These are phyloP conservation scores for Hippasteria phrygiana DNA, from an alignment of 53 echinoderm and acorn worm genomes.

Conservation along the genomic window DNA sequence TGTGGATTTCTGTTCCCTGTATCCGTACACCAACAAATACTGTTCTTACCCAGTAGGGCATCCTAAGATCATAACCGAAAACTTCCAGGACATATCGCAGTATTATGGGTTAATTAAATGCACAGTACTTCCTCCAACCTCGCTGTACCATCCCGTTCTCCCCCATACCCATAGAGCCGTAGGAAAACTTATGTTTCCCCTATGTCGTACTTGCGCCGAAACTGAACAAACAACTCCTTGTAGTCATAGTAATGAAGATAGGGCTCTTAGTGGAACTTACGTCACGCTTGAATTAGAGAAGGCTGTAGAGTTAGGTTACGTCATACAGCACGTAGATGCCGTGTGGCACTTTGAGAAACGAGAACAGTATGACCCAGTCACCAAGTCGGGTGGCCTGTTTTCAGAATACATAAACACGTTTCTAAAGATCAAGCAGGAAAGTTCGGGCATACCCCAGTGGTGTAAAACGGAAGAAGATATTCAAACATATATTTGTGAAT, in stretches of 20 bases:
- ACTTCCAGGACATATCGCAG: slow-evolving; percentile 8
- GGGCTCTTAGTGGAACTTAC: slow-evolving; percentile 60
- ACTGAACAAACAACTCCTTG: slow-evolving; percentile 48
- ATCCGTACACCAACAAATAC: slow-evolving; percentile 52
- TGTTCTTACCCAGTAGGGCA: slow-evolving; percentile 37
- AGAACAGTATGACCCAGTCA: slow-evolving; percentile 38
- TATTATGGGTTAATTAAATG: slow-evolving; percentile 57
- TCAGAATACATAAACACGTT: slow-evolving; percentile 74
- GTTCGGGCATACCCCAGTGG: slow-evolving; percentile 69
- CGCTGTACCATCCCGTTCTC: slow-evolving; percentile 28
- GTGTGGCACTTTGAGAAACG: slow-evolving; percentile 77
- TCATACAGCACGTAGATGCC: slow-evolving; percentile 38
- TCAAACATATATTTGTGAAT: slow-evolving; percentile 50
- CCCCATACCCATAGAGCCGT: slow-evolving; percentile 39
- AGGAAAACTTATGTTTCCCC: slow-evolving; percentile 34
- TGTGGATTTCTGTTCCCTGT: slow-evolving; percentile 38
- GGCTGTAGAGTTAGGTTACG: slow-evolving; percentile 65
- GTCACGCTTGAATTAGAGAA: slow-evolving; percentile 72
- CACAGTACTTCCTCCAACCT: slow-evolving; percentile 19
- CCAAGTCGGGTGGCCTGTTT: slow-evolving; percentile 62
- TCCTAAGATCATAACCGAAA: slow-evolving; percentile 18
- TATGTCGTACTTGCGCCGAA: slow-evolving; percentile 44
- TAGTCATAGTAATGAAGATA: slow-evolving; percentile 49
- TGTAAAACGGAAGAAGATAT: slow-evolving; percentile 70
- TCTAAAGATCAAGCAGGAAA: slow-evolving; percentile 73